These are phyloP conservation scores for Troides helena DNA, from an alignment of 2,888 invertebrate species.

Conservation along the genomic window DNA sequence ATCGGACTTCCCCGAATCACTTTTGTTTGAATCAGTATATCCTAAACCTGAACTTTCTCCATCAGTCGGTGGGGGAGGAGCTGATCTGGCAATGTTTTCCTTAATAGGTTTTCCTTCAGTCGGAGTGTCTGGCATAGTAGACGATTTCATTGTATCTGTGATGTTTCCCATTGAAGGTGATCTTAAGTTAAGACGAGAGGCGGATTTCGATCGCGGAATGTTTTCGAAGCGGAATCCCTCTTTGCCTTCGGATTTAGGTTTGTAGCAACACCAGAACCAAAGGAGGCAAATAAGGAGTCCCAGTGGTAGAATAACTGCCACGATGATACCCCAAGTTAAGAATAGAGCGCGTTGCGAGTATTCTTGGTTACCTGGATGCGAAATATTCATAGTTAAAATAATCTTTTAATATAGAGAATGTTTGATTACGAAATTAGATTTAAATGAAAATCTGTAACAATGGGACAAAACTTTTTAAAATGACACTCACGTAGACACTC, in stretches of 20 bases:
- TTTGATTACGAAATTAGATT: not conserved
- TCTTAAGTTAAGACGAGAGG: conserved; percentile 80
- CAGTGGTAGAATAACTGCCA: conserved; percentile 85
- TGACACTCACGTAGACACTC: conserved; percentile 91
- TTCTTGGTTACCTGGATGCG: conserved; percentile 81
- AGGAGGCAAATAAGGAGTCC: conserved; percentile 81
- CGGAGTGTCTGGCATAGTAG: conserved; percentile 63
- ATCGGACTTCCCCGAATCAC: conserved; percentile 75
- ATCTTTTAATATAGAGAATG: not conserved
- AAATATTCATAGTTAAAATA: conserved; percentile 36
- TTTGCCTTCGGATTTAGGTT: conserved; percentile 79
- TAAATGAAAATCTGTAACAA: not conserved
- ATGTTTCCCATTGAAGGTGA: conserved; percentile 77
- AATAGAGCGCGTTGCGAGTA: conserved; percentile 86
- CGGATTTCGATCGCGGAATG: conserved; percentile 80
- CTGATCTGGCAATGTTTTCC: conserved; percentile 43
- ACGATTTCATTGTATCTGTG: conserved; percentile 73
- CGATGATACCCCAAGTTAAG: conserved; percentile 86
- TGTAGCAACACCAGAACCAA: conserved; percentile 83
- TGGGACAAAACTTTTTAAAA: not conserved
- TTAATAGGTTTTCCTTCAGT: conserved; percentile 60
- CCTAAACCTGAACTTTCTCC: conserved; percentile 78
- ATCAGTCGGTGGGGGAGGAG: conserved; percentile 64
- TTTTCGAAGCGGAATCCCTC: conserved; percentile 78
- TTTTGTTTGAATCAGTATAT: conserved; percentile 74